Evolutionary conservation across 2,113 vertebrate genomes (phyloP).

Genomic region (Dendropsophus ebraccatus): DNA sequence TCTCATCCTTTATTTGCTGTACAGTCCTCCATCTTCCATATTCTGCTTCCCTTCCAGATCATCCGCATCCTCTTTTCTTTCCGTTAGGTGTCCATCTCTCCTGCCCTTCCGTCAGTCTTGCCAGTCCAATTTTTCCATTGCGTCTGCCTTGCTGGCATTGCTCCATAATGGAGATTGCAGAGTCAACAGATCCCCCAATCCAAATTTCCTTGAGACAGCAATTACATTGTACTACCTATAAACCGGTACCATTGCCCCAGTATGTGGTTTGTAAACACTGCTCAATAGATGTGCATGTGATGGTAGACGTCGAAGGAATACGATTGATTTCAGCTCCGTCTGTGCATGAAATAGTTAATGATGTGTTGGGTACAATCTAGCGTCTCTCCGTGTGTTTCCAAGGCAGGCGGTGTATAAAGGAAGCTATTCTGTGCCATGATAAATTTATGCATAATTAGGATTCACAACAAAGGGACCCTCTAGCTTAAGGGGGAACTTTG

Average conservation of each 20-base stretch:
- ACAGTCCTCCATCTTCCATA: slow-evolving; percentile 19
- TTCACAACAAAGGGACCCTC: slow-evolving; percentile 40
- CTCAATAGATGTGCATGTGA: background rate
- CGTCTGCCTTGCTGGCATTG: slow-evolving; percentile 26
- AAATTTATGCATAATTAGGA: slow-evolving; percentile 47
- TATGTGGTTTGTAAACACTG: background rate
- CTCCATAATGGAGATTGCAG: slow-evolving; percentile 44
- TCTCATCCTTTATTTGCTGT: background rate
- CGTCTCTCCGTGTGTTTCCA: slow-evolving; percentile 16
- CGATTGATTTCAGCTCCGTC: background rate
- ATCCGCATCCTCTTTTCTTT: background rate
- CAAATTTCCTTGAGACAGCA: background rate
- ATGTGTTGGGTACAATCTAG: background rate
- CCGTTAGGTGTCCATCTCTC: slow-evolving; percentile 5
- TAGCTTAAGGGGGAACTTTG: slow-evolving; percentile 17
- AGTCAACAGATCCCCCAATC: slow-evolving; percentile 13
- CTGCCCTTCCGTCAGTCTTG: background rate
- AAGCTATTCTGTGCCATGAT: slow-evolving; percentile 41
- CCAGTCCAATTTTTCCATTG: slow-evolving; percentile 43
- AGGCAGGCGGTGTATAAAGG: slow-evolving; percentile 31
- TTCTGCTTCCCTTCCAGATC: background rate
- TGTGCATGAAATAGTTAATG: slow-evolving; percentile 9
- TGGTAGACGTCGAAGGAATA: background rate
- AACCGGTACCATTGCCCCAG: background rate
- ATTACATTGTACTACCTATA: background rate